Percentiles rank a stretch among this genome's conserved stretches.
Conservation (phyloP, 2,888 invertebrate species). For the Apamea epomidion region DNA sequence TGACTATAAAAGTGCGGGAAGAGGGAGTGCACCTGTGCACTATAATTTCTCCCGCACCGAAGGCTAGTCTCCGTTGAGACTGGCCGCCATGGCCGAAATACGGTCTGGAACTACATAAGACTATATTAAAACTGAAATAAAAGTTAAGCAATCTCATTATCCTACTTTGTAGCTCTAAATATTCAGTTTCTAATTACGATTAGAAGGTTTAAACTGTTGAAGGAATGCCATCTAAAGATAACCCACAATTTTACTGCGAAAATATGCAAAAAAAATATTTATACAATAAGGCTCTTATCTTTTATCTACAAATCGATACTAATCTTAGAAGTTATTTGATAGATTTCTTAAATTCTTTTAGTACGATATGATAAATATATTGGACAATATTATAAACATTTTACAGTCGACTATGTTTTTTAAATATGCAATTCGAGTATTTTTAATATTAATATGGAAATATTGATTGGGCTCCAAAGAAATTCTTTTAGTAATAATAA, state of each 20-base stretch:
- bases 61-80: too few relatives aligned
- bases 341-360: constrained; percentile 47
- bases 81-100: too few relatives aligned
- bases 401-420: constrained; percentile 58
- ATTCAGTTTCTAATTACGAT: constrained; percentile 32
- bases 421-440: constrained; percentile 60
- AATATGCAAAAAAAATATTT: constrained; percentile 47
- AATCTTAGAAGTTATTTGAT: constrained; percentile 56
- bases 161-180: constrained; percentile 7
- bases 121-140: neutral
- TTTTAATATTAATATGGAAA: constrained; percentile 42
- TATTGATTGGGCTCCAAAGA: constrained; percentile 48
- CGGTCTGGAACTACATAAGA: too few relatives aligned
- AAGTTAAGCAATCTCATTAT: neutral
- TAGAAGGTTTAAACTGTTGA: constrained; percentile 6
- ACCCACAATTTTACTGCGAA: constrained; percentile 35
- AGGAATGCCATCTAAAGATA: constrained; percentile 33
- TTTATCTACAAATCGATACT: constrained; percentile 33
- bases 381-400: constrained; percentile 36
- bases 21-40: too few relatives aligned
- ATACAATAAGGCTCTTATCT: constrained; percentile 40
- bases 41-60: too few relatives aligned
- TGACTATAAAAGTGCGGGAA: too few relatives aligned
- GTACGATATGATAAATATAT: constrained; percentile 42
- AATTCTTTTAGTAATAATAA: constrained; percentile 33